Base-by-base conservation (phyloP, 2,888 invertebrate genomes). In the Stictocephala bisonia region DNA sequence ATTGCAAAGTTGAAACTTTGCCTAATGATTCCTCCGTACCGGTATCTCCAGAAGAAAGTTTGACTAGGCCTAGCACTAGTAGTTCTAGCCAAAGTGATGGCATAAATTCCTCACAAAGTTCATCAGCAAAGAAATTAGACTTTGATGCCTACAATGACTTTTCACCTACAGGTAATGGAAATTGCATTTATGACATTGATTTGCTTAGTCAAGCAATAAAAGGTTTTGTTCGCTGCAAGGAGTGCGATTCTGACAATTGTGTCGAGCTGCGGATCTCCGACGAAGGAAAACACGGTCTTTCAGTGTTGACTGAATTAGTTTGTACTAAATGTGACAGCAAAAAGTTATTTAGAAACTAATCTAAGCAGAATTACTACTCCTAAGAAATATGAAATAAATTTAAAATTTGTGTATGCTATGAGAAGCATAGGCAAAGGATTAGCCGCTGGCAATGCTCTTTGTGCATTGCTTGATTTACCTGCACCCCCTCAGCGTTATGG, bases 341-440 rank as follows among this genome's bases (percentile, higher is more conserved):
- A n/a, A n/a, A n/a, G n/a, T n/a, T n/a, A n/a, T n/a, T n/a, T n/a
- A n/a, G n/a, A n/a, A n/a, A n/a, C n/a, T n/a, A n/a, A n/a, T n/a
- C n/a, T n/a, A n/a, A n/a, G n/a, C n/a, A n/a, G n/a, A 20, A 48
- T n/a, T 20, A 20, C 41, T 11, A 24, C 9, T 13, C 1, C 15
- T 27, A 41, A 41, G n/a, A 68, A 68, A 48, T 68, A 68, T 50
- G 68, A 68, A 4, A 68, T 68, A 48, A 68, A 68, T 41, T 27
- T 68, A n/a, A 68, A 50, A 50, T 50, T 68, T 68, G 68, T 50
- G 22, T 50, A 48, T 68, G 68, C 50, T 20, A 26, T 48, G 29
- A 68, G 68, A 29, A 18, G 18, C 11, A 68, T 68, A n/a, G 68
- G 68, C 20, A 50, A 31, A 18, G 50, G 50, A 18, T 29, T 68